phyloP scores from a whole-genome alignment of 2,888 invertebrate species.

The Ormyrus nitidulus region DNA sequence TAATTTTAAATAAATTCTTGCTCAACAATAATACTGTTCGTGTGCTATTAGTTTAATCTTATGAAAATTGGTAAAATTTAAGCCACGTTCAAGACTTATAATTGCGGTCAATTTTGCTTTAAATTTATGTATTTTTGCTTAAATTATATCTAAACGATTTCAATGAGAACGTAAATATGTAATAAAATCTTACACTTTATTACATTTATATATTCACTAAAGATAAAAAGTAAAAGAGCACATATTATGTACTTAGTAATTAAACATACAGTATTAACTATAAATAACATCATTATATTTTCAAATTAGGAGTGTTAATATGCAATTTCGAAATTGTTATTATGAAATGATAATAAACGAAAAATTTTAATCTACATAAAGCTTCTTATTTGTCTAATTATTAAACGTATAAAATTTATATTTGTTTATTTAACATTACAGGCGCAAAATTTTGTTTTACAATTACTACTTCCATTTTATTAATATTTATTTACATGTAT shows the following conservation, averaged over 20 bases:
- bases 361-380: neutral
- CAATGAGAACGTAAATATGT: neutral
- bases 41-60: neutral
- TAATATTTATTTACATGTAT: too few species aligned
- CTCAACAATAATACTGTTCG: neutral
- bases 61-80: neutral
- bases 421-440: too few species aligned
- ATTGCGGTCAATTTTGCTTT: neutral
- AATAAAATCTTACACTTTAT: conserved; percentile 20
- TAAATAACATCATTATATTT: conserved; percentile 15
- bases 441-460: too few species aligned
- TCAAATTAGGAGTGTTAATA: too few species aligned
- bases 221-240: neutral
- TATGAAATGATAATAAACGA: neutral
- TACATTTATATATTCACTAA: conserved; percentile 10
- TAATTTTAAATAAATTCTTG: neutral
- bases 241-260: neutral
- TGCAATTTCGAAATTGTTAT: conserved; percentile 1
- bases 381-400: too few species aligned
- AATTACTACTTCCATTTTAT: too few species aligned
- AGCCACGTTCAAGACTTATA: conserved; percentile 3
- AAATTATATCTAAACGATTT: conserved; percentile 8
- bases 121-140: conserved; percentile 1
- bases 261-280: neutral
- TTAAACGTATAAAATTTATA: too few species aligned